These are phyloP conservation scores for Drosophila infuscata DNA, from an alignment of 2,888 invertebrate genomes.

Conservation along the genomic window DNA sequence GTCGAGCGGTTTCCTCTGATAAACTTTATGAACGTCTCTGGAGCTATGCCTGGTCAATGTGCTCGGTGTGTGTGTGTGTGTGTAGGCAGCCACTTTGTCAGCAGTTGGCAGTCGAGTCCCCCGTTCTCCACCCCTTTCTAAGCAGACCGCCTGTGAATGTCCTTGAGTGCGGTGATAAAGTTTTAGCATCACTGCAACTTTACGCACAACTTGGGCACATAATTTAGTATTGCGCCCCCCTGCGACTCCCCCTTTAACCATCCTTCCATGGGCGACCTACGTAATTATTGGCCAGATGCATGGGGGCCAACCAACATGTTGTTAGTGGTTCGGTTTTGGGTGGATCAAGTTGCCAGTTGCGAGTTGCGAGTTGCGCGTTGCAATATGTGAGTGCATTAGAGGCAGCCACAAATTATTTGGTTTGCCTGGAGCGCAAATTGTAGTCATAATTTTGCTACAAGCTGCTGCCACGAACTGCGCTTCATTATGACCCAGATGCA, in stretches of 20 bases:
- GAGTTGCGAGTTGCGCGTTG: background rate
- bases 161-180: conserved; percentile 73
- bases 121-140: background rate
- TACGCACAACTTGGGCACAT: conserved; percentile 77
- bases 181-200: conserved; percentile 73
- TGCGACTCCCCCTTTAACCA: background rate
- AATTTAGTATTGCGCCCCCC: conserved; percentile 49
- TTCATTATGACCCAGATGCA: conserved; percentile 60
- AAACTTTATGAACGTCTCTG: conserved; percentile 71
- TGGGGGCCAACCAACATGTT: conserved; percentile 24
- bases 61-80: background rate
- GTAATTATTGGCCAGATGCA: conserved; percentile 72
- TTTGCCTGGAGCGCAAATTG: conserved; percentile 72
- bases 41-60: conserved; percentile 38
- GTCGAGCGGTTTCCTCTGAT: conserved; percentile 74
- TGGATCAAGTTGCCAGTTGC: background rate
- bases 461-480: conserved; percentile 44
- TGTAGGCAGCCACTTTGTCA: conserved; percentile 77
- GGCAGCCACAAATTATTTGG: conserved; percentile 76
- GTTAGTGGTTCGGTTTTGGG: conserved; percentile 23
- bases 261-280: conserved; percentile 27
- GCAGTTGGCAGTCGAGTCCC: conserved; percentile 36
- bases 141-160: conserved; percentile 28
- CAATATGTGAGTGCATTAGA: conserved; percentile 79
- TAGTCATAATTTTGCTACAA: conserved; percentile 68